Conservation (phyloP, 2,797 vertebrate genomes). For the Semaprochilodus insignis region DNA sequence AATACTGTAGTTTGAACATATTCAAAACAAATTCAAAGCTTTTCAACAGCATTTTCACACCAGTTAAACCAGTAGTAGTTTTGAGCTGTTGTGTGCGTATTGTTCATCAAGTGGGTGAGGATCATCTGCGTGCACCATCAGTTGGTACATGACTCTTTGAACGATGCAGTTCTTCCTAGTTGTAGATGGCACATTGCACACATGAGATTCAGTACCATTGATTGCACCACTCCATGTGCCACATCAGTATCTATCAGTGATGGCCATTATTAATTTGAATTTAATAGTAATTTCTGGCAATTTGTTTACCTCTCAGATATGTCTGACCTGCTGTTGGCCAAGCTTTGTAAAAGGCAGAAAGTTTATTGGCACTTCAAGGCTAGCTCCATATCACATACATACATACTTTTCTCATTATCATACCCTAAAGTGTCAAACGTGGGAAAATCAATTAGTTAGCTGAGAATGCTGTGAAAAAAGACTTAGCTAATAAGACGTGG, state of each 20-base stretch:
- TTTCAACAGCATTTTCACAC: no score
- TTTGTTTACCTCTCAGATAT: neutral
- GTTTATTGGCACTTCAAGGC: neutral
- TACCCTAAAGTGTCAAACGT: slow-evolving; percentile 7
- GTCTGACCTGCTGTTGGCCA: neutral
- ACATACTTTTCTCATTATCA: neutral
- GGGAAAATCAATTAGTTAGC: slow-evolving; percentile 42
- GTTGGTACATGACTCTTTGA: no score
- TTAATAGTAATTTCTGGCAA: neutral
- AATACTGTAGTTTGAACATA: no score
- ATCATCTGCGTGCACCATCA: no score
- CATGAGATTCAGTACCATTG: no score
- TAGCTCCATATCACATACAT: slow-evolving; percentile 9
- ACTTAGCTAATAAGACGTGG: slow-evolving; percentile 38
- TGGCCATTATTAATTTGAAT: no score
- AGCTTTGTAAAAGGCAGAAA: neutral
- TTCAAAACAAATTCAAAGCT: no score
- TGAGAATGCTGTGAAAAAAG: slow-evolving; percentile 47
- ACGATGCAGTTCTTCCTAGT: no score
- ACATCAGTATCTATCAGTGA: neutral
- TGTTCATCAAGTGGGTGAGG: no score
- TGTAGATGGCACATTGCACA: no score
- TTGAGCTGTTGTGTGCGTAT: no score
- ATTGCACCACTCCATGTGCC: neutral
- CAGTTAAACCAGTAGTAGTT: no score